Percentiles rank a stretch among this genome's conserved stretches.
Conservation (phyloP, 1,140 invertebrate genomes). For the Heliothis virescens region DNA sequence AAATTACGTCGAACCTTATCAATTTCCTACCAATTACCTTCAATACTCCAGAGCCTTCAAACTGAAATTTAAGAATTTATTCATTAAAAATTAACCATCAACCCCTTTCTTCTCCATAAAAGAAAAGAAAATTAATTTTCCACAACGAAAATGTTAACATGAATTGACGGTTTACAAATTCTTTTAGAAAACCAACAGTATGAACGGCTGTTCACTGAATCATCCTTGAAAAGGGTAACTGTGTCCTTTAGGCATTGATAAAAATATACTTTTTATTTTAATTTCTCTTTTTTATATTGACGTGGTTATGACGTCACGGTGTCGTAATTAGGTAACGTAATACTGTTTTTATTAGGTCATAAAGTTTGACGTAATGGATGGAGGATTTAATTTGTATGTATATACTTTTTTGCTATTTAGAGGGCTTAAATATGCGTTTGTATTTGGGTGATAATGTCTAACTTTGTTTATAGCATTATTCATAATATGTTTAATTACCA, state of each 20-base stretch:
- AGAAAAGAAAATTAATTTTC: conserved; percentile 32
- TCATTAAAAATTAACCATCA: conserved; percentile 9
- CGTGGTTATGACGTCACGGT: neutral
- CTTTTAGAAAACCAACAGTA: neutral
- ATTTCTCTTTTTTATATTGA: conserved; percentile 5
- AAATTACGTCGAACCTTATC: no score
- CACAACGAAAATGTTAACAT: conserved; percentile 33
- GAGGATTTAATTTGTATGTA: no score
- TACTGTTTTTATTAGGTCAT: neutral
- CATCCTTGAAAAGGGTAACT: conserved; percentile 23
- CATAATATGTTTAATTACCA: no score
- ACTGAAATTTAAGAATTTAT: neutral
- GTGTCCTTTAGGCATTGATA: conserved; percentile 32
- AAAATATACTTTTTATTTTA: conserved; percentile 12
- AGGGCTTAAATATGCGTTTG: neutral
- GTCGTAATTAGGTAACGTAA: conserved; percentile 15
- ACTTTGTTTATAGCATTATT: neutral
- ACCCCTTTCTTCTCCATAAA: neutral
- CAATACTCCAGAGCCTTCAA: neutral
- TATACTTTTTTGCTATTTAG: no score
- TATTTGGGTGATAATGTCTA: neutral
- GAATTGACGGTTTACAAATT: conserved; percentile 24
- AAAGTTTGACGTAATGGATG: neutral
- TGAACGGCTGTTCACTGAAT: conserved; percentile 31
- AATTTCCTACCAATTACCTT: neutral